Conservation (phyloP, 2,888 invertebrate genomes). For the Allolobophora icterica region DNA sequence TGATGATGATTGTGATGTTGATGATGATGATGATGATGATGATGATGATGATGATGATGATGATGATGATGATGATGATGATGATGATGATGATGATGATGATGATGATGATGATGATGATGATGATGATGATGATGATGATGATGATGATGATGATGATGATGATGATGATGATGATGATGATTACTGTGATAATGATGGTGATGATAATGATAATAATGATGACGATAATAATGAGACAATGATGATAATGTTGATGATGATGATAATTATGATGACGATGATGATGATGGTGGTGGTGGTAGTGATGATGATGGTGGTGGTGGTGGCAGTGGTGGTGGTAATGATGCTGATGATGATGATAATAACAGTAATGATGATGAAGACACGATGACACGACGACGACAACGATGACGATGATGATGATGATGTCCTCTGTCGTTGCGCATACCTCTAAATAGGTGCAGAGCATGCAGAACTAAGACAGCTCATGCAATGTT, state of each 20-base stretch:
- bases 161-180: neutral
- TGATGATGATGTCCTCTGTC: no score
- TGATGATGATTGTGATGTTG: no score
- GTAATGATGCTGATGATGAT: neutral
- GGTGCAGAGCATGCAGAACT: no score
- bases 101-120: conserved; percentile 35
- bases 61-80: conserved; percentile 34
- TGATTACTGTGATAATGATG: no score
- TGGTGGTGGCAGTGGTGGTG: conserved; percentile 19
- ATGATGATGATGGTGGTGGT: conserved; percentile 28
- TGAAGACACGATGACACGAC: neutral
- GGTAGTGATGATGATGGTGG: conserved; percentile 23
- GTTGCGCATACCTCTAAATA: no score
- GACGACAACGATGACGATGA: no score
- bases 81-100: conserved; percentile 26
- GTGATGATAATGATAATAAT: no score
- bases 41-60: conserved; percentile 41
- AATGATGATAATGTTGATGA: conserved; percentile 38
- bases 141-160: conserved; percentile 23
- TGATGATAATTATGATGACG: conserved; percentile 38
- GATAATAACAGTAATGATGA: conserved; percentile 14
- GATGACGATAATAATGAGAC: neutral
- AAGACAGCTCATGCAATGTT: no score
- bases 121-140: conserved; percentile 24
- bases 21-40: conserved; percentile 36